Evolutionary conservation across 2,888 invertebrate species (phyloP).

Genomic region (Clunio marinus): DNA sequence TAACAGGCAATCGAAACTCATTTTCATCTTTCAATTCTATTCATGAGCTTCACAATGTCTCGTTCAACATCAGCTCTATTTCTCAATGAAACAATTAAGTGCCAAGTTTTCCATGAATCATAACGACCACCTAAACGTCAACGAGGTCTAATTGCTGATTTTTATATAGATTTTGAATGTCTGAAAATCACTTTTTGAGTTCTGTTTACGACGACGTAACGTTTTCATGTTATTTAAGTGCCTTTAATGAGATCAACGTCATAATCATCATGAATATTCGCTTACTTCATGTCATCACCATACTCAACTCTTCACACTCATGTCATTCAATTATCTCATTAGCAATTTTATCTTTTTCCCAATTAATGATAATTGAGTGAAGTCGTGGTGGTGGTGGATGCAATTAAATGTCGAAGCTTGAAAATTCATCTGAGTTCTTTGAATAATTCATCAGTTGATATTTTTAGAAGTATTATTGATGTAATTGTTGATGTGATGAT

Average conservation of each 20-base stretch:
- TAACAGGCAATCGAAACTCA: not conserved
- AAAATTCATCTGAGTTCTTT: too few species aligned
- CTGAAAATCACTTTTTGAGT: too few species aligned
- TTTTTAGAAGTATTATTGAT: too few species aligned
- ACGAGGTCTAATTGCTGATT: not conserved
- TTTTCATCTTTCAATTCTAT: too few species aligned
- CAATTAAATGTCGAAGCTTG: not conserved
- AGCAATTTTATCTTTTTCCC: not conserved
- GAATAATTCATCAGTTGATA: too few species aligned
- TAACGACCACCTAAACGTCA: not conserved
- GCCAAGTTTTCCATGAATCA: too few species aligned
- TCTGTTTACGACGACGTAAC: too few species aligned
- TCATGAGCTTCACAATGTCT: too few species aligned
- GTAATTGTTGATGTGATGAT: too few species aligned
- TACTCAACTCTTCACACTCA: not conserved
- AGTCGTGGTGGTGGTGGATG: not conserved
- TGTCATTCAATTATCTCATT: slow-evolving; percentile 6
- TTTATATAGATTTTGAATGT: too few species aligned
- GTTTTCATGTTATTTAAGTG: too few species aligned
- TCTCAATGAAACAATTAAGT: not conserved
- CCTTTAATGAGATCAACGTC: slow-evolving; percentile 28
- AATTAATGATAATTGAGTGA: slow-evolving; percentile 13
- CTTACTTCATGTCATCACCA: not conserved
- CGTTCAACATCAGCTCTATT: too few species aligned
- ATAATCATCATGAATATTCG: not conserved